Evolutionary conservation across 92 coral and sea anemone genomes (phyloP).

Genomic region (Phenganax marumi): DNA sequence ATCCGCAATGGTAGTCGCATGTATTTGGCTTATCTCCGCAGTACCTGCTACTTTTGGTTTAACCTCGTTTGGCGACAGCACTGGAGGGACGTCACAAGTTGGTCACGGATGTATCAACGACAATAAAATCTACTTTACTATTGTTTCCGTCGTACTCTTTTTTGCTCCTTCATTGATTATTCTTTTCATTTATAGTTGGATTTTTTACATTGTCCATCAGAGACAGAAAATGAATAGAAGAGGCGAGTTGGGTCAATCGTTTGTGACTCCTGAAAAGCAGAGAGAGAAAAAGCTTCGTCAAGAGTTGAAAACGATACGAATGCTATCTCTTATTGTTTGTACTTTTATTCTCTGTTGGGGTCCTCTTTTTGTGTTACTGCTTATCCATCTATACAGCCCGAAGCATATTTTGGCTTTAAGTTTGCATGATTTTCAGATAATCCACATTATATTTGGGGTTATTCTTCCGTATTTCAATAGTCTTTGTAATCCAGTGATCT

Average conservation of each 20-base stretch:
- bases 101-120: slow-evolving; percentile 25
- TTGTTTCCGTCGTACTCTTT: slow-evolving; percentile 27
- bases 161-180: slow-evolving; percentile 28
- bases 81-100: neutral
- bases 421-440: neutral
- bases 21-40: slow-evolving; percentile 40
- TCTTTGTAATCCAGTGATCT: slow-evolving; percentile 88
- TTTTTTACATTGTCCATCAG: slow-evolving; percentile 31
- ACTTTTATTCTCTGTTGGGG: slow-evolving; percentile 92
- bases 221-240: slow-evolving; percentile 31
- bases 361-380: slow-evolving; percentile 77
- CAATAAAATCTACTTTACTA: slow-evolving; percentile 8
- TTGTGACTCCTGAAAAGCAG: neutral
- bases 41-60: slow-evolving; percentile 36
- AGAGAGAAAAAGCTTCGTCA: neutral
- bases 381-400: slow-evolving; percentile 59
- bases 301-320: slow-evolving; percentile 85
- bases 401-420: neutral
- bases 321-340: slow-evolving; percentile 75
- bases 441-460: slow-evolving; percentile 12
- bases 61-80: slow-evolving; percentile 28
- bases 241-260: slow-evolving; percentile 39
- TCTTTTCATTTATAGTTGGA: slow-evolving; percentile 25
- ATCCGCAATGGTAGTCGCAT: slow-evolving; percentile 19
- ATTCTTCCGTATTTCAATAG: slow-evolving; percentile 80